phyloP scores from a whole-genome alignment of 2,113 vertebrate genomes.

The Poecile atricapillus region DNA sequence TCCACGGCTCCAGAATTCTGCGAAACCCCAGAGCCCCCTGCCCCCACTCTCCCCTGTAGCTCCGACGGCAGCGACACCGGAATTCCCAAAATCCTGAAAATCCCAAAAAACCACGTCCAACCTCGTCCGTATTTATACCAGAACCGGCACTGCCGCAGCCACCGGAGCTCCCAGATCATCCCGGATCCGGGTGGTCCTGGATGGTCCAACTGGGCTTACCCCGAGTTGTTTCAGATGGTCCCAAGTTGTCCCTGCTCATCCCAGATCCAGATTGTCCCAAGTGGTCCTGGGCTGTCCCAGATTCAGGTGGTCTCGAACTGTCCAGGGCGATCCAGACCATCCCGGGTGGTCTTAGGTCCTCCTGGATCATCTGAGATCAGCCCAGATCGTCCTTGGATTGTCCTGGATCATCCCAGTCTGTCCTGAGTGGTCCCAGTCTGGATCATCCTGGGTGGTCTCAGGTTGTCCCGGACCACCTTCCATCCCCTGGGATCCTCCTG shows the following conservation, averaged over 20 bases:
- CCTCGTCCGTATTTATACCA: neutral
- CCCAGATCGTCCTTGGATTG: neutral
- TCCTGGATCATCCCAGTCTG: neutral
- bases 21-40: neutral
- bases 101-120: neutral
- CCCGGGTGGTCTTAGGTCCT: neutral
- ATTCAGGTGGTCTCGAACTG: neutral
- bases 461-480: neutral
- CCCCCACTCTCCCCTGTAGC: neutral
- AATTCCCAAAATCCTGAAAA: neutral
- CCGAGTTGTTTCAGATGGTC: neutral
- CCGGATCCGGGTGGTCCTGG: neutral
- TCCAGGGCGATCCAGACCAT: neutral
- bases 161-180: neutral
- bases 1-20: neutral
- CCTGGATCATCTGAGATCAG: neutral
- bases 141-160: neutral
- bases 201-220: neutral
- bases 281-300: neutral
- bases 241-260: neutral
- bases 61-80: neutral
- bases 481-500: neutral
- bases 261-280: neutral
- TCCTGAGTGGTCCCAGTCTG: neutral
- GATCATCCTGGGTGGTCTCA: neutral